These are phyloP conservation scores for Pseudomyrmex concolor DNA, from an alignment of 1,140 invertebrate species.

Conservation along the genomic window DNA sequence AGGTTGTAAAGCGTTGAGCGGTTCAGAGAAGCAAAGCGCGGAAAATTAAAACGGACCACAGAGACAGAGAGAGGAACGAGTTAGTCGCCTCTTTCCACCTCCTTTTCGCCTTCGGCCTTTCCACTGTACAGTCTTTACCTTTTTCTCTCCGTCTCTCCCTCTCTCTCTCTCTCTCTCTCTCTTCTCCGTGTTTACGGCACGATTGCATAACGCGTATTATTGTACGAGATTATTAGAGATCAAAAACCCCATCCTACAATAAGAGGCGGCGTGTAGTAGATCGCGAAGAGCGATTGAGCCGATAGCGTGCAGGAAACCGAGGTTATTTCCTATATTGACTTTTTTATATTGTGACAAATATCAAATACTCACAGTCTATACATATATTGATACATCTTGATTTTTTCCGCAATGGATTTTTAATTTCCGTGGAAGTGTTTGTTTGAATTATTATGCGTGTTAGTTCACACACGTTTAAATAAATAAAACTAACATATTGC, in stretches of 20 bases:
- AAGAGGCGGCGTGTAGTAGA: neutral
- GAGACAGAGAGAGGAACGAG: constrained; percentile 37
- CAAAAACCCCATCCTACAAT: constrained; percentile 24
- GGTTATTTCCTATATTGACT: neutral
- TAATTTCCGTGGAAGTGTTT: neutral
- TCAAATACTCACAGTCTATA: neutral
- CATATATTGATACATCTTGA: neutral
- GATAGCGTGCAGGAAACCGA: neutral
- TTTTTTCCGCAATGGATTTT: neutral
- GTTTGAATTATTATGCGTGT: too few relatives aligned
- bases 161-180: neutral
- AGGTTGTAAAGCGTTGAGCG: constrained; percentile 53
- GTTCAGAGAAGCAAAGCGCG: constrained; percentile 56
- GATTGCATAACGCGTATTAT: constrained; percentile 38
- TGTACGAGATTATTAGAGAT: constrained; percentile 50
- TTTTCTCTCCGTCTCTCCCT: neutral
- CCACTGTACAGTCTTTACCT: neutral
- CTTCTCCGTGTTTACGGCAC: neutral
- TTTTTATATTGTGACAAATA: neutral
- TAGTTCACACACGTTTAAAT: too few relatives aligned
- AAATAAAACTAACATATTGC: too few relatives aligned
- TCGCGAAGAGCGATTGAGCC: neutral
- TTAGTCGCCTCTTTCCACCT: constrained; percentile 43
- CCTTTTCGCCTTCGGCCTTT: constrained; percentile 41
- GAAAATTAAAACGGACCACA: constrained; percentile 63